These are phyloP conservation scores for Tricholauxania praeusta DNA, from an alignment of 2,888 invertebrate genomes.

Conservation along the genomic window DNA sequence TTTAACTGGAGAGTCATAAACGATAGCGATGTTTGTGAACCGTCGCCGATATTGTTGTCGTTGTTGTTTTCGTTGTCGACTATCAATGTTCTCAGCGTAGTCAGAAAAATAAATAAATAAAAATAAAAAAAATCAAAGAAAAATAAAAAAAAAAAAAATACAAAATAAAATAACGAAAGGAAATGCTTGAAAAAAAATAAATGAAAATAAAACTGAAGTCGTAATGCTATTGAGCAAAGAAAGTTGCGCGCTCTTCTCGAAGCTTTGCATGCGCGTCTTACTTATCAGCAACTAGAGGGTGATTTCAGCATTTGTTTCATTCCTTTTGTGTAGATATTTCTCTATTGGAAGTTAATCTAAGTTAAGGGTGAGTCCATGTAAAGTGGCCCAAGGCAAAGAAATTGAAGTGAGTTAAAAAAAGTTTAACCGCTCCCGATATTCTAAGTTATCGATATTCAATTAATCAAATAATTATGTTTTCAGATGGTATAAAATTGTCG, in stretches of 20 bases:
- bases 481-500: too few species aligned
- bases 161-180: not conserved
- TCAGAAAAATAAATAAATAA: not conserved
- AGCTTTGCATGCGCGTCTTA: too few species aligned
- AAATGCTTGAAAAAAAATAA: not conserved
- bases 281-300: conserved; percentile 6
- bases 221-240: not conserved
- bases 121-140: not conserved
- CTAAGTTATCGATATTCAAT: too few species aligned
- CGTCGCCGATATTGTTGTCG: not conserved
- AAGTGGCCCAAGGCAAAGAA: too few species aligned
- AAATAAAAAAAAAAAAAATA: not conserved
- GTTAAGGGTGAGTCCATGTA: too few species aligned
- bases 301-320: not conserved
- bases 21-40: conserved; percentile 18
- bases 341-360: too few species aligned
- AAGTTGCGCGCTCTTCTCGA: not conserved
- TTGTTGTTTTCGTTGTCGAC: not conserved
- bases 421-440: too few species aligned
- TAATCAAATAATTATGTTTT: too few species aligned
- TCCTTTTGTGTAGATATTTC: too few species aligned
- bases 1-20: conserved; percentile 34
- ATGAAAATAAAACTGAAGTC: conserved; percentile 8
- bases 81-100: conserved; percentile 3
- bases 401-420: too few species aligned